These are phyloP conservation scores for Achlya flavicornis DNA, from an alignment of 2,888 invertebrate genomes.

Conservation along the genomic window DNA sequence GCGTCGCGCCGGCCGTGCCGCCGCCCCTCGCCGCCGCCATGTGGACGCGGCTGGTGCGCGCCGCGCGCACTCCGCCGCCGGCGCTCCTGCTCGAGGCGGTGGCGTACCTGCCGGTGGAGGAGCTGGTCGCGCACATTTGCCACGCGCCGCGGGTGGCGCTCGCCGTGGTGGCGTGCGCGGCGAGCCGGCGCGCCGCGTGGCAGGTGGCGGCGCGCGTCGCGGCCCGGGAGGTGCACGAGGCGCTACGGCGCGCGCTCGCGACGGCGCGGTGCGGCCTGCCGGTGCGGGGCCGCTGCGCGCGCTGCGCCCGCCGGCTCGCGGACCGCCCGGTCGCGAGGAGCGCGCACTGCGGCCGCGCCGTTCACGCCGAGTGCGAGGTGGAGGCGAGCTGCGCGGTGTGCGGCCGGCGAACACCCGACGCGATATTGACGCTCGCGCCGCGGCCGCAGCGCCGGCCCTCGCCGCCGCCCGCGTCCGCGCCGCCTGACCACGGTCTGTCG, in stretches of 20 bases:
- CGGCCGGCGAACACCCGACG: constrained; percentile 50
- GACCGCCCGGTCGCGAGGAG: constrained; percentile 50
- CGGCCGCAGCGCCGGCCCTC: constrained; percentile 36
- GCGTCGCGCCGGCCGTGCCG: constrained; percentile 57
- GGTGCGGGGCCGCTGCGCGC: constrained; percentile 63
- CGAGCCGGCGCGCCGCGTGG: constrained; percentile 47
- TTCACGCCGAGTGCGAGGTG: constrained; percentile 57
- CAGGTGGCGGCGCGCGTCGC: constrained; percentile 45
- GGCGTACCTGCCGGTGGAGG: constrained; percentile 60
- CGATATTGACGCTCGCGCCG: constrained; percentile 36
- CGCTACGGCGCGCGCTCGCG: constrained; percentile 58
- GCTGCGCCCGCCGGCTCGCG: constrained; percentile 54
- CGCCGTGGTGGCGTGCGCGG: constrained; percentile 48
- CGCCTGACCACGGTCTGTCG: constrained; percentile 50
- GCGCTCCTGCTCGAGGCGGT: constrained; percentile 64
- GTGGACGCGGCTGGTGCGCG: constrained; percentile 58
- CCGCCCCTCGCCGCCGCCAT: constrained; percentile 48
- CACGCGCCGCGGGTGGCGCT: constrained; percentile 49
- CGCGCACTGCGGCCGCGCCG: constrained; percentile 68
- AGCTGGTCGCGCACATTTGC: constrained; percentile 52
- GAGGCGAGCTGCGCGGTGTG: constrained; percentile 58
- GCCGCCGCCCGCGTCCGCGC: no score
- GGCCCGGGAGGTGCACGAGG: constrained; percentile 56
- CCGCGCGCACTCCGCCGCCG: constrained; percentile 49
- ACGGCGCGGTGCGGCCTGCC: constrained; percentile 58